Evolutionary conservation across 2,888 invertebrate species (phyloP).

Genomic region (Drosophila sordidapex): DNA sequence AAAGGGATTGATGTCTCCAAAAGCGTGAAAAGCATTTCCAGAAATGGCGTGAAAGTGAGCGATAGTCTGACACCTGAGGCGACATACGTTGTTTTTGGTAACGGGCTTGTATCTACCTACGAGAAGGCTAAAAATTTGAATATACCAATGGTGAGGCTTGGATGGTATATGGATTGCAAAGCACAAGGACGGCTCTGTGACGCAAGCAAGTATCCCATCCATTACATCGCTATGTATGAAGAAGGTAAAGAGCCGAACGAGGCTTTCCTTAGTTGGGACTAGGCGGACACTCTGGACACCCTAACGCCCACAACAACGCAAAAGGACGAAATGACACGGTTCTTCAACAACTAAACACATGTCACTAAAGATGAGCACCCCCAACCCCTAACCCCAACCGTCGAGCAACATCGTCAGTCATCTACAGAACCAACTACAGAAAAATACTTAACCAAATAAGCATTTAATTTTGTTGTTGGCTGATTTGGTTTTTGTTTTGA

Average conservation of each 20-base stretch:
- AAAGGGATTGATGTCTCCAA: constrained; percentile 45
- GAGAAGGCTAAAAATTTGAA: constrained; percentile 87
- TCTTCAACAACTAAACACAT: neutral
- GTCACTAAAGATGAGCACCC: neutral
- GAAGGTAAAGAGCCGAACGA: too few relatives aligned
- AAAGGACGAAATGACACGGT: too few relatives aligned
- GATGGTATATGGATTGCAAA: constrained; percentile 85
- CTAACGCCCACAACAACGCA: constrained; percentile 47
- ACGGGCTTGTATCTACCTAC: constrained; percentile 87
- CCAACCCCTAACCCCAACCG: neutral
- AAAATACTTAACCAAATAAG: neutral
- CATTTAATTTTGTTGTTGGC: neutral
- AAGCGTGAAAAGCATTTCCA: constrained; percentile 83
- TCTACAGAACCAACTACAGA: neutral
- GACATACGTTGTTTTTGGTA: constrained; percentile 89
- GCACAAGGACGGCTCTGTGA: constrained; percentile 81
- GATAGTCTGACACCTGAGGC: constrained; percentile 85
- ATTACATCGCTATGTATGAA: constrained; percentile 60
- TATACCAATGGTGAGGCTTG: constrained; percentile 89
- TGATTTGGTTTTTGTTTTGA: neutral
- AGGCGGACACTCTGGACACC: constrained; percentile 34
- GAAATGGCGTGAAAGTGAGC: constrained; percentile 83
- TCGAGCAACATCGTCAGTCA: neutral
- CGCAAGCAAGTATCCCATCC: constrained; percentile 82
- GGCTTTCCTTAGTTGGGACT: neutral